These are phyloP conservation scores for Paratilapia polleni DNA, from an alignment of 2,113 vertebrate species.

Conservation along the genomic window DNA sequence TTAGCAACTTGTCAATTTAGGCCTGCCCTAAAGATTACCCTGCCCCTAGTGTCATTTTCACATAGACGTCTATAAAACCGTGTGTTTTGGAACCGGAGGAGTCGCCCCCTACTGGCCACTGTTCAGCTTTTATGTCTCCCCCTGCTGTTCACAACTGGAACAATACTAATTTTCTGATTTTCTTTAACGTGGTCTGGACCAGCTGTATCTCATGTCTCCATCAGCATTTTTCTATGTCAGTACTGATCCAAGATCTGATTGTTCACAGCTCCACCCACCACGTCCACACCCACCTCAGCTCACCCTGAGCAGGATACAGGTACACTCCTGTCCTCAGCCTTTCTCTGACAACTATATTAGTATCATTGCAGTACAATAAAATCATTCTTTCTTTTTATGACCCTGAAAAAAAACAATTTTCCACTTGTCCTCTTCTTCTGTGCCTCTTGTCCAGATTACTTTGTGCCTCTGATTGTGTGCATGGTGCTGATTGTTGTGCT, in stretches of 20 bases:
- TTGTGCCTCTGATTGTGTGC: too few relatives aligned
- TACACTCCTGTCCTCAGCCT: neutral
- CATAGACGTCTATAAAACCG: neutral
- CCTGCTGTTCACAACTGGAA: neutral
- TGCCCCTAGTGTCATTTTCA: too few relatives aligned
- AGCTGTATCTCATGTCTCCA: rapidly evolving
- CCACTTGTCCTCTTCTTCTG: neutral
- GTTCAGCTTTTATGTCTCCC: too few relatives aligned
- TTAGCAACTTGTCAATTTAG: too few relatives aligned
- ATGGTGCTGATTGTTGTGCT: neutral
- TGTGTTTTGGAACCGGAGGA: too few relatives aligned
- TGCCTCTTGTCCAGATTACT: neutral
- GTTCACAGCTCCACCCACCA: neutral
- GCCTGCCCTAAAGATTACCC: too few relatives aligned
- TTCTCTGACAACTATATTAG: neutral
- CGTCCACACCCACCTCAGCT: neutral
- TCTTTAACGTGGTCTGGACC: too few relatives aligned
- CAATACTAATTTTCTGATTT: neutral
- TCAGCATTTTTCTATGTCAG: neutral
- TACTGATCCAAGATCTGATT: neutral
- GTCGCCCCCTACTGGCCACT: neutral
- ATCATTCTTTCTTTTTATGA: neutral
- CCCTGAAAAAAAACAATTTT: neutral
- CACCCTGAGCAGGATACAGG: neutral
- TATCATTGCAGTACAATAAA: neutral